Base-by-base conservation (phyloP, 2,888 invertebrate species). In the Branchinecta sandiegonensis region DNA sequence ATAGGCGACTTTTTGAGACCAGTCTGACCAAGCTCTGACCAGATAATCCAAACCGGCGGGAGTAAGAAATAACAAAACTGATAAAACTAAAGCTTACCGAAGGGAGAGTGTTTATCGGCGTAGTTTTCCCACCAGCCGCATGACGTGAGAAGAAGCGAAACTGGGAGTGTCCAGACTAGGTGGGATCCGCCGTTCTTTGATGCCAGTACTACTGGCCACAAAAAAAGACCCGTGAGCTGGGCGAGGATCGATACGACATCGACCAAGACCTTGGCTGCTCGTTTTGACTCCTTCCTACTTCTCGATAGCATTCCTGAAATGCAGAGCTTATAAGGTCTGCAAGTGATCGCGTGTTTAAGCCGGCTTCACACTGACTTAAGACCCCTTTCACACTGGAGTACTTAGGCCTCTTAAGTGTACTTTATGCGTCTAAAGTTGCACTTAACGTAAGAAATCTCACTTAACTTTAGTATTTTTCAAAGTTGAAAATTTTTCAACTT, bases 71-170 rank as follows among this genome's bases (percentile, higher is more conserved):
- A 37, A 37, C 37, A 37, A 23, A 37, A 37, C 37, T 37, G 37
- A 37, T 37, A 37, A 37, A 37, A 4, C 37, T 37, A 37, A 37
- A 46, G 72, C 78, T 79, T 77, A 86, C 86, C 87, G 71, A 94
- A 83, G 0, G 91, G 87, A 69, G 94, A 93, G 74, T 90, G 85
- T 70, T 85, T 83, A 70, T 90, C 89, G 1, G 94, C 90, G 76
- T 91, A 97, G 79, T 97, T 97, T 79, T 97, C 96, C 97, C 97
- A 97, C 94, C 95, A 96, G 46, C 92, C 91, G 56, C 91, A 83
- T 0, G 96, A 96, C 72, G 93, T 88, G 74, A 94, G 84, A 68
- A 93, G 78, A 50, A 93, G 83, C 0, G 93, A 83, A 0, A 91
- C 81, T 0, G 95, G 94, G 73, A 96, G 89, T 65, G 92, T 81